Evolutionary conservation across 2,888 invertebrate species (phyloP), one percentile per base, ranked within the genome.

Genomic region (Esperia sulphurella): DNA sequence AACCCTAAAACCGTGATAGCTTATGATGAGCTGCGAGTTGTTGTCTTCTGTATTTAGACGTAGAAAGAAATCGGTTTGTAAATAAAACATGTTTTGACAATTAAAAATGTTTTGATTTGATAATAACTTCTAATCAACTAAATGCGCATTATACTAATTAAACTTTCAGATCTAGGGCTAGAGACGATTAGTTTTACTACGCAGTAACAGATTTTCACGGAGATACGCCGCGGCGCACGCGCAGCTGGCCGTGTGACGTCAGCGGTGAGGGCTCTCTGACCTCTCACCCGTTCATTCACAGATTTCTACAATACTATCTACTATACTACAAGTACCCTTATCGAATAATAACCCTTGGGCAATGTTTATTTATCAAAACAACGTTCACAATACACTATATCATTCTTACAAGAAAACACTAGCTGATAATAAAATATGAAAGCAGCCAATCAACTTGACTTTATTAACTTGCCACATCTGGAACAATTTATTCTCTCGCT

Each of bases 271-370:
- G 62, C 63, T 59, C 53, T 63, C 51, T 56, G 66, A 67, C 63
- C 66, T 52, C 38, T 61, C 53, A 50, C 54, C 54, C 52, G 61
- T 68, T 65, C 73, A 73, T 73, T 73, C 72, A 73, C 58, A 65
- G 65, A 68, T 66, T 58, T 63, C 21, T 21, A 21, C 21, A 21
- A 21, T 21, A 21, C 21, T 21, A 21, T 21, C 48, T 53, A 53
- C 52, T 51, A 40, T 38, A 41, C 21, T 33, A 45, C 10, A 12
- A n/a, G 44, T 37, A 14, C 31, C 46, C 46, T 50, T 50, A 50
- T 40, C 53, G 49, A 53, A 49, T 53, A 53, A 55, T 54, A 57
- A 54, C 54, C 55, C 57, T 57, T 49, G 39, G 29, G 14, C 46
- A 38, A 29, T 41, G 35, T 29, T 12, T 41, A 29, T 46, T 50